Percentiles rank a stretch among this genome's conserved stretches.
phyloP scores from a whole-genome alignment of 1,140 invertebrate species.

The Formica exsecta region DNA sequence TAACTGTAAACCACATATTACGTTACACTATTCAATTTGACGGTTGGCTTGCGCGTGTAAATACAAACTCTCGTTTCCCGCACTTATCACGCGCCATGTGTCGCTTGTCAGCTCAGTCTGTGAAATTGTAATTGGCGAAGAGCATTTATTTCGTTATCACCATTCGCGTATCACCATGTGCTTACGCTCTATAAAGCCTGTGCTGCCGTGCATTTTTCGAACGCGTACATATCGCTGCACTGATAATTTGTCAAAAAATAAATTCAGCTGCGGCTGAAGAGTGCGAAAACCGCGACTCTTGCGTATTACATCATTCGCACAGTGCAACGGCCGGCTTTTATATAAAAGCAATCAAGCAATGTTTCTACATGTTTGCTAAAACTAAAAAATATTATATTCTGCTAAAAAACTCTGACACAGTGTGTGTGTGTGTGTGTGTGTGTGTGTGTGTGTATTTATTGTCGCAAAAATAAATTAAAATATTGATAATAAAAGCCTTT shows the following conservation, averaged over 20 bases:
- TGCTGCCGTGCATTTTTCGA: conserved; percentile 7
- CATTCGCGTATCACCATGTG: background rate
- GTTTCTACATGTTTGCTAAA: background rate
- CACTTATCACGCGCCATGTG: conserved; percentile 54
- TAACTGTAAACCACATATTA: conserved; percentile 62
- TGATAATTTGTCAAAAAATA: conserved; percentile 51
- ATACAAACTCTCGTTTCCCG: conserved; percentile 56
- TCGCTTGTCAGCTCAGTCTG: conserved; percentile 51
- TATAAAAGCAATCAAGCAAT: background rate
- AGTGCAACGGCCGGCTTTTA: background rate
- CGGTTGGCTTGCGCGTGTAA: conserved; percentile 51
- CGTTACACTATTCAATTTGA: conserved; percentile 63
- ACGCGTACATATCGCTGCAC: background rate
- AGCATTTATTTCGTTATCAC: conserved; percentile 58
- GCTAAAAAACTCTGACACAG: background rate
- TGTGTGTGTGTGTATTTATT: background rate
- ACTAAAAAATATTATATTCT: background rate
- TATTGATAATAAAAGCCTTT: background rate
- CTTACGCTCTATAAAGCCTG: conserved; percentile 12
- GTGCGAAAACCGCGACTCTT: background rate
- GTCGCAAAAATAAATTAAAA: background rate
- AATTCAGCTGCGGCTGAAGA: conserved; percentile 33
- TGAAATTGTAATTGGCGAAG: conserved; percentile 54
- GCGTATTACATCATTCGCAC: background rate
- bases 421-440: no score